Evolutionary conservation across 1,140 invertebrate species (phyloP).

Genomic region (Eriosoma lanigerum): DNA sequence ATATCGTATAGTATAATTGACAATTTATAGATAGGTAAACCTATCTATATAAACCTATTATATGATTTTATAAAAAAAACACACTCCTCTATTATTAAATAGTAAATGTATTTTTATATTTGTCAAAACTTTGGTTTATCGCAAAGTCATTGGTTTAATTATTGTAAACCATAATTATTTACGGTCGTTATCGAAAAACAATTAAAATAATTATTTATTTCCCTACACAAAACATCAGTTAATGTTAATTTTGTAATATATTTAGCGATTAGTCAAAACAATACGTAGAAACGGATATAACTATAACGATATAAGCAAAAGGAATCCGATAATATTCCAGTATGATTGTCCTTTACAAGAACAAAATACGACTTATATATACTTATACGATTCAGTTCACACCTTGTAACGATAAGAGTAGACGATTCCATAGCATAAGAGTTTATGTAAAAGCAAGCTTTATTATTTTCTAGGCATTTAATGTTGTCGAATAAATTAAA

Average conservation of each 20-base stretch:
- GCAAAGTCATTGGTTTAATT: background rate
- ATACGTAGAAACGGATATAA: background rate
- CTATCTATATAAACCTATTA: too few species aligned
- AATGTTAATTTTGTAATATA: slow-evolving; percentile 1
- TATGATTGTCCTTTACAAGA: slow-evolving; percentile 7
- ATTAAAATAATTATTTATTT: slow-evolving; percentile 18
- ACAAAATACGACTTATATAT: background rate
- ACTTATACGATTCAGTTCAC: background rate
- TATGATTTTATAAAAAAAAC: too few species aligned
- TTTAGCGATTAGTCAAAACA: slow-evolving; percentile 6
- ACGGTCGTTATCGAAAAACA: slow-evolving; percentile 3
- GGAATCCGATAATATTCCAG: slow-evolving; percentile 4
- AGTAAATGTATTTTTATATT: too few species aligned
- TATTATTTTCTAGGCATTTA: slow-evolving; percentile 13
- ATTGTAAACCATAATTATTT: background rate
- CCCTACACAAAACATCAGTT: slow-evolving; percentile 2
- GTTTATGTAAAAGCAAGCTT: slow-evolving; percentile 2
- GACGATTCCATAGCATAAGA: background rate
- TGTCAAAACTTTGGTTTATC: too few species aligned
- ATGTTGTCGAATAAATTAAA: slow-evolving; percentile 19
- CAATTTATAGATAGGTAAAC: too few species aligned
- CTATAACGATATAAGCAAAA: background rate
- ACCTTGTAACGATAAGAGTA: slow-evolving; percentile 29
- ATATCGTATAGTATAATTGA: too few species aligned
- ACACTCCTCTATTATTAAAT: too few species aligned